Evolutionary conservation across 2,113 vertebrate genomes (phyloP).

Genomic region (Nothoprocta pentlandii): DNA sequence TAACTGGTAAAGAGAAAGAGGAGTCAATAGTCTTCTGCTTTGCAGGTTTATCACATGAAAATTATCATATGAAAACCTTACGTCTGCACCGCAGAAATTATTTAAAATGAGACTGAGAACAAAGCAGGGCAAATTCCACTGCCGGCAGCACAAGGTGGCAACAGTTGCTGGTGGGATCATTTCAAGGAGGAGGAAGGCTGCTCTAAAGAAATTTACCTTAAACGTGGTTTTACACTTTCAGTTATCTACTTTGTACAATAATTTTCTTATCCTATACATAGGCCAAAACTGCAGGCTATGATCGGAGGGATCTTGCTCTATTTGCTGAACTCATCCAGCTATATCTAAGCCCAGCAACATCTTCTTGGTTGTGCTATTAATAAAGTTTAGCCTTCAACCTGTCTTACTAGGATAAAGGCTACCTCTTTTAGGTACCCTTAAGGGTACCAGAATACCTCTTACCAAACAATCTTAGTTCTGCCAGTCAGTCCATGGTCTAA

Average conservation of each 20-base stretch:
- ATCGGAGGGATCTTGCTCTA: neutral
- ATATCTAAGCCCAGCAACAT: neutral
- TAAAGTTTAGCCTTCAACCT: neutral
- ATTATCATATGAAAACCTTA: neutral
- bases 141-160: neutral
- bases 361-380: rapidly evolving
- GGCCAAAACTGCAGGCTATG: neutral
- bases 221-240: neutral
- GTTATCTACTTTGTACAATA: rapidly evolving
- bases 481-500: neutral
- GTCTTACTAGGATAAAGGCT: neutral
- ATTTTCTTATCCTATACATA: rapidly evolving
- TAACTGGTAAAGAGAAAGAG: neutral
- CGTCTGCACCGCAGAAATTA: neutral
- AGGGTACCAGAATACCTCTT: neutral
- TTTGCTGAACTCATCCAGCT: neutral
- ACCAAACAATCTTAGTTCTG: neutral
- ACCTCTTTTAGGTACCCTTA: no score
- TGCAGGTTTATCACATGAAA: neutral
- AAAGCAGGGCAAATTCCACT: neutral
- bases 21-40: neutral
- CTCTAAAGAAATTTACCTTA: neutral
- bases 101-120: neutral
- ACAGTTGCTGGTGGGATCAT: neutral
- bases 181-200: neutral